Conservation (phyloP, 1,140 invertebrate genomes). For the Euura saliciscinereae region DNA sequence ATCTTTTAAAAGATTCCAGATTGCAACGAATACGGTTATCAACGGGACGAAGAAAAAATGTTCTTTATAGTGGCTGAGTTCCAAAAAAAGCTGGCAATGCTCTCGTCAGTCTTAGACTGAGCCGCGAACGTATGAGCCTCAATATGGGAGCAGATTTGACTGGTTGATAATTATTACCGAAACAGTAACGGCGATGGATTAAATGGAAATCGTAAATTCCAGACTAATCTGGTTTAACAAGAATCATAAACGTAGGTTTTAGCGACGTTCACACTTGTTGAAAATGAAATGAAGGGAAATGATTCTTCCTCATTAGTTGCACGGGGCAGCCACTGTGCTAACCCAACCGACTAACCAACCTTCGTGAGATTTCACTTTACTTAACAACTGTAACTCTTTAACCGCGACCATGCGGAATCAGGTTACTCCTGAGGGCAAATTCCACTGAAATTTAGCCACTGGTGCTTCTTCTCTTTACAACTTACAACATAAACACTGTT, state of each 20-base stretch:
- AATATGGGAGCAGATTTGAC: no score
- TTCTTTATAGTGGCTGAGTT: no score
- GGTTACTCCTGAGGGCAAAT: background rate
- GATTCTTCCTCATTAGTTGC: slow-evolving; percentile 1
- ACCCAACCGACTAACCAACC: background rate
- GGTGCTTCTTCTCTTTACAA: no score
- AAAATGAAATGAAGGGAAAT: slow-evolving; percentile 5
- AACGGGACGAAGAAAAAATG: no score
- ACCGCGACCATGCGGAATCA: background rate
- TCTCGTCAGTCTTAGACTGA: no score
- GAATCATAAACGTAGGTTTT: background rate
- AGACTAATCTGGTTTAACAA: slow-evolving; percentile 3
- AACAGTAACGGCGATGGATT: no score
- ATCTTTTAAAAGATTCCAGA: no score
- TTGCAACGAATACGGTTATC: no score
- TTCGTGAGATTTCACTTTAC: background rate
- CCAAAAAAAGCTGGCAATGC: no score
- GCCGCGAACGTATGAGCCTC: no score
- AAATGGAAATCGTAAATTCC: background rate
- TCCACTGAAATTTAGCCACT: background rate
- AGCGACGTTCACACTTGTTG: background rate
- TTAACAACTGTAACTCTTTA: background rate
- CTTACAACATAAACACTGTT: no score
- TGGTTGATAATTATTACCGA: no score
- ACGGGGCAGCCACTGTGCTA: background rate